Percentiles rank a stretch among this genome's conserved stretches.
Conservation (phyloP, 1,140 invertebrate genomes). For the Tetramorium alpestre region DNA sequence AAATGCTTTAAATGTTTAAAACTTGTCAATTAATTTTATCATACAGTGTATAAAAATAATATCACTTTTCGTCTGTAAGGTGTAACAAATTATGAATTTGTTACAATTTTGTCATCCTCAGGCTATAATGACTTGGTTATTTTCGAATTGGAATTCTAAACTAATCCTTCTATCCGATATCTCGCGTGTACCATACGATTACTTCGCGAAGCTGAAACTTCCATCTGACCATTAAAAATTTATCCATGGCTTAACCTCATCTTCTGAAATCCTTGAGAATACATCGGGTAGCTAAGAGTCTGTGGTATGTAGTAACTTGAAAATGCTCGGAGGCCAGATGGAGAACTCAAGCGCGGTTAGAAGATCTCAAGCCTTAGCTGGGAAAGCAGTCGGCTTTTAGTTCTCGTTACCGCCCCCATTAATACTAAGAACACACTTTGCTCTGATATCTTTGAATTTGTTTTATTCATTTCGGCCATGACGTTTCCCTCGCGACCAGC, state of each 20-base stretch:
- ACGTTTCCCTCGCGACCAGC: neutral
- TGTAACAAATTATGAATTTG: neutral
- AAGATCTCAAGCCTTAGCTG: conserved; percentile 44
- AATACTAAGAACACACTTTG: conserved; percentile 37
- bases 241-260: conserved; percentile 71
- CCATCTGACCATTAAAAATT: conserved; percentile 72
- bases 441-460: conserved; percentile 36
- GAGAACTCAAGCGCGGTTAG: conserved; percentile 56
- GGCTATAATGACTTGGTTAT: conserved; percentile 10
- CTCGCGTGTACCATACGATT: conserved; percentile 66
- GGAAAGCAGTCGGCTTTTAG: conserved; percentile 47
- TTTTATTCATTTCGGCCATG: conserved; percentile 42
- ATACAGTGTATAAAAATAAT: neutral
- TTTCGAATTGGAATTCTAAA: conserved; percentile 28
- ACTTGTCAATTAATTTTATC: neutral
- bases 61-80: neutral
- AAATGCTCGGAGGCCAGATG: conserved; percentile 58
- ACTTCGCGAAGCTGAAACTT: conserved; percentile 58
- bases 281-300: conserved; percentile 30
- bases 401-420: conserved; percentile 48
- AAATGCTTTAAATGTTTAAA: neutral
- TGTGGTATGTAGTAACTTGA: conserved; percentile 64
- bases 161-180: conserved; percentile 61
- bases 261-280: conserved; percentile 61
- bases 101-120: neutral